Evolutionary conservation across 2,888 invertebrate species (phyloP), one percentile per base, ranked within the genome.

Genomic region (Chesias legatella): DNA sequence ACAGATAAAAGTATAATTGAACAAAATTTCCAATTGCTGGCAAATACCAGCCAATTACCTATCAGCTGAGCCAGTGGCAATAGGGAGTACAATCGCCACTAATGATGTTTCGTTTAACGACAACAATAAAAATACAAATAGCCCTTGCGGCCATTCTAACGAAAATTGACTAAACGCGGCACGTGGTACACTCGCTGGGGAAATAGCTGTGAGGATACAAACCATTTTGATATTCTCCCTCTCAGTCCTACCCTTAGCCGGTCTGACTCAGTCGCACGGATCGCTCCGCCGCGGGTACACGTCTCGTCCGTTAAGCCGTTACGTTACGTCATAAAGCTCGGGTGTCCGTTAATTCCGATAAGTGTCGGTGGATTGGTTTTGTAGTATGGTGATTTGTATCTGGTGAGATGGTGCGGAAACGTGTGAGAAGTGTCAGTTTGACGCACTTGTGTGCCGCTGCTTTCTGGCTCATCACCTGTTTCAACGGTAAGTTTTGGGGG

Each of bases 361-460:
- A 67, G 62, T 66, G 65, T 65, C 48, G 48, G n/a, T 63, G 60
- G 64, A 62, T 70, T 66, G 67, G 70, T 76, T 78, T 56, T 65
- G 79, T 84, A 79, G 68, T 64, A 77, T 77, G 75, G 82, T 84
- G 79, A 56, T 74, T 79, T 73, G 69, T 73, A 75, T 70, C 65
- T 67, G 70, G 75, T 79, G 79, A 67, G 68, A 84, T 83, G 84
- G 78, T 80, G 79, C 79, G 74, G 55, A 71, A 73, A 64, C 70
- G 74, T 63, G 68, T 67, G 55, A 73, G 68, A 65, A 71, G 76
- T 69, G 69, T 69, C 57, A 64, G 67, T 58, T 67, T 75, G 60
- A 67, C 71, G 72, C 78, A 76, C 54, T 58, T 80, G 53, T 81
- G 79, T 67, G 68, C 74, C 38, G 63, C 73, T 41, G 54, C 83